Evolutionary conservation across 2,888 invertebrate species (phyloP).

Genomic region (Eupithecia exiguata): DNA sequence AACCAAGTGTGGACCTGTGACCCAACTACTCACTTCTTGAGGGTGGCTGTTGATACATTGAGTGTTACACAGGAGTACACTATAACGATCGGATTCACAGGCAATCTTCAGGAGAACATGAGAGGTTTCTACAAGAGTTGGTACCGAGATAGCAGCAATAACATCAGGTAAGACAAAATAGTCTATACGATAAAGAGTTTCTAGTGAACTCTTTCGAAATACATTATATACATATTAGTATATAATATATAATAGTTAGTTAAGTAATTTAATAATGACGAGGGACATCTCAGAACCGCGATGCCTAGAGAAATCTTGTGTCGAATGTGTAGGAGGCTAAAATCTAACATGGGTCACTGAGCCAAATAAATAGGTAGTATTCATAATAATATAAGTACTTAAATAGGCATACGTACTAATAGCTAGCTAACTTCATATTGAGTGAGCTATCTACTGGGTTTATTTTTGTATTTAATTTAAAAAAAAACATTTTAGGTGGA

Average conservation of each 20-base stretch:
- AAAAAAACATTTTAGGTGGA: constrained; percentile 81
- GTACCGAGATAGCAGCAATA: constrained; percentile 84
- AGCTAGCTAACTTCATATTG: too few relatives aligned
- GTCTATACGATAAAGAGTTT: too few relatives aligned
- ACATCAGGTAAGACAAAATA: constrained; percentile 65
- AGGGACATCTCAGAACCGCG: not conserved
- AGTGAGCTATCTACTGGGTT: not conserved
- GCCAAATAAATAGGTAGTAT: too few relatives aligned
- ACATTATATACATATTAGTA: too few relatives aligned
- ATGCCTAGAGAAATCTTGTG: not conserved
- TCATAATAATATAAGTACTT: too few relatives aligned
- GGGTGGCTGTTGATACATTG: constrained; percentile 54
- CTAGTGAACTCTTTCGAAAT: too few relatives aligned
- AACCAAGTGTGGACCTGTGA: constrained; percentile 57
- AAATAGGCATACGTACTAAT: too few relatives aligned
- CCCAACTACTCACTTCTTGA: constrained; percentile 61
- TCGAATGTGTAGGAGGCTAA: not conserved
- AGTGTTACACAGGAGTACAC: constrained; percentile 76
- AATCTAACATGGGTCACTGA: not conserved
- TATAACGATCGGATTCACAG: constrained; percentile 86
- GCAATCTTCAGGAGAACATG: constrained; percentile 87
- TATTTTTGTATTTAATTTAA: too few relatives aligned
- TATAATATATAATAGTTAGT: too few relatives aligned
- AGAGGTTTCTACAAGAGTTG: constrained; percentile 93
- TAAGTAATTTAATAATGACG: too few relatives aligned